Base-by-base conservation (phyloP, 2,888 invertebrate genomes). In the Hypsopygia costalis region DNA sequence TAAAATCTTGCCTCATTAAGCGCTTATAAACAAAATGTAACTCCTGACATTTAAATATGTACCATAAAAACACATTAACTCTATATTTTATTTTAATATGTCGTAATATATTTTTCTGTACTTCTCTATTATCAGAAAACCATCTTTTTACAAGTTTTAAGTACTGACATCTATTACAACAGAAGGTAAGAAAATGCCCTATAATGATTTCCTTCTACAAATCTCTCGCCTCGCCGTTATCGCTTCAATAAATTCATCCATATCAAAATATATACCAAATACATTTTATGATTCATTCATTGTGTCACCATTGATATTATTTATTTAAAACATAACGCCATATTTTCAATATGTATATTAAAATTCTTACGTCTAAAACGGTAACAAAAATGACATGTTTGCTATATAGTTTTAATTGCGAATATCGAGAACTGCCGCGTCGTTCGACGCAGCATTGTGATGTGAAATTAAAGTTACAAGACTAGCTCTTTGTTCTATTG, bases 181-280 rank as follows among this genome's bases (percentile, higher is more conserved):
- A 64, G 58, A 69, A 52, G 66, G 16, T 48, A 61, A 62, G 66
- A 61, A 65, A 66, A 64, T 50, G 33, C 52, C 36, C 56, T 53
- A 59, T 11, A 28, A 59, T 59, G 55, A 65, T 60, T 58, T 57
- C 57, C 50, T 60, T 63, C 65, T 70, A 66, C 64, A 72, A 65
- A 69, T 69, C 56, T 58, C 58, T 58, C 58, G 55, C 52, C 52
- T 52, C 56, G 64, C 54, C 66, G 60, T 60, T 49, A 56, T 58
- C 60, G 71, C 72, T 62, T 70, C 67, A 65, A 75, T 81, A 85
- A 82, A 85, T 76, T 71, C 72, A 77, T 70, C 69, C 72, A 73
- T 86, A 85, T 83, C 81, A 85, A 86, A 86, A 86, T 85, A 85
- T 83, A 82, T 83, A 74, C 73, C 73, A 65, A 77, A 77, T 75